Conservation (phyloP, 2,888 invertebrate genomes). For the Blomia tropicalis region DNA sequence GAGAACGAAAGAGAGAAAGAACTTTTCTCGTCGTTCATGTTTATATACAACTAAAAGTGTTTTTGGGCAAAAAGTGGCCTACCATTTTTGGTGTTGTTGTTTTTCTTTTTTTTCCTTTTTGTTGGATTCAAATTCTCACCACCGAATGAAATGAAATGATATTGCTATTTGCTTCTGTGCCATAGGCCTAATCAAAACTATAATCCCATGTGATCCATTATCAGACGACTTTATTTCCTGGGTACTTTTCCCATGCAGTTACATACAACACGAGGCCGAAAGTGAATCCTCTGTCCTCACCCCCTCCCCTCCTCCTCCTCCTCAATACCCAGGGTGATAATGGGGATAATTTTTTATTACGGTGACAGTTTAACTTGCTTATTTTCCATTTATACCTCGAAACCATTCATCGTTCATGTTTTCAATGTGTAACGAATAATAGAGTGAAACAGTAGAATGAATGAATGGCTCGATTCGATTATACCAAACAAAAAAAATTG, state of each 20-base stretch:
- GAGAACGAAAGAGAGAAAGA: too few relatives aligned
- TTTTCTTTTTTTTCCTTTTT: neutral
- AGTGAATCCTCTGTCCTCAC: neutral
- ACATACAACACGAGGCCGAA: too few relatives aligned
- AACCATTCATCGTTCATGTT: too few relatives aligned
- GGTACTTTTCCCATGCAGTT: too few relatives aligned
- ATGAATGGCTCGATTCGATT: too few relatives aligned
- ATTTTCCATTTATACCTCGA: constrained; percentile 14
- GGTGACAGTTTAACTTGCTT: constrained; percentile 15
- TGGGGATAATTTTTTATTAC: constrained; percentile 11
- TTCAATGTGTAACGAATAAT: too few relatives aligned
- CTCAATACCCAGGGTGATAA: neutral
- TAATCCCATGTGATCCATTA: constrained; percentile 9
- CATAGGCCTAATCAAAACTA: constrained; percentile 10
- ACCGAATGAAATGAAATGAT: neutral
- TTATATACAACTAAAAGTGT: neutral
- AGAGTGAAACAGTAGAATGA: too few relatives aligned
- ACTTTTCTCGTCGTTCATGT: neutral
- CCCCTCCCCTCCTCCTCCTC: neutral
- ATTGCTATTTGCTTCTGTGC: too few relatives aligned
- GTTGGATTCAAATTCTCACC: neutral
- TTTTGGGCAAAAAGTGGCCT: neutral
- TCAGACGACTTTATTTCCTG: constrained; percentile 6
- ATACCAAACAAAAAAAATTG: too few relatives aligned
- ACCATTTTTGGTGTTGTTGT: neutral